These are phyloP conservation scores for Drosophila azteca DNA, from an alignment of 1,140 invertebrate species.

Conservation along the genomic window DNA sequence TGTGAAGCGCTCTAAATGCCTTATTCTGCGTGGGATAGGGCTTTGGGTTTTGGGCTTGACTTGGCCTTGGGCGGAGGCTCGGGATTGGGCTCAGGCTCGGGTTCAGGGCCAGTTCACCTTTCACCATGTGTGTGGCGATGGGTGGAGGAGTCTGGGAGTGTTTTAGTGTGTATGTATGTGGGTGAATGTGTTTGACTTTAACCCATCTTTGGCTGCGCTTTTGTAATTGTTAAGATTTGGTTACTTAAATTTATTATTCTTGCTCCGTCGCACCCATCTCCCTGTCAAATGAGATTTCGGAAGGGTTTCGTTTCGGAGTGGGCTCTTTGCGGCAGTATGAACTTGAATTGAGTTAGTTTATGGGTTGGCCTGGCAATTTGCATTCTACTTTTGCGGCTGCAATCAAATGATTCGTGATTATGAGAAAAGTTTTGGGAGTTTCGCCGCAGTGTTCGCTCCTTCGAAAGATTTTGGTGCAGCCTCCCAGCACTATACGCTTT, in stretches of 20 bases:
- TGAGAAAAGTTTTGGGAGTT: slow-evolving; percentile 52
- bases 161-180: slow-evolving; percentile 25
- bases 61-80: slow-evolving; percentile 1
- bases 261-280: slow-evolving; percentile 20
- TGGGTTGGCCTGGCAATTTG: slow-evolving; percentile 64
- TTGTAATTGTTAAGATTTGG: slow-evolving; percentile 83
- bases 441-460: not conserved
- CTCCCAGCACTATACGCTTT: too few species aligned
- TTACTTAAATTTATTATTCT: slow-evolving; percentile 78
- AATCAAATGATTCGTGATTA: slow-evolving; percentile 73
- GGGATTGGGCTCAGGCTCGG: slow-evolving; percentile 1
- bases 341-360: slow-evolving; percentile 18
- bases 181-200: slow-evolving; percentile 17
- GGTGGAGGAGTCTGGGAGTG: slow-evolving; percentile 1
- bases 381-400: slow-evolving; percentile 37
- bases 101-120: slow-evolving; percentile 11
- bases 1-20: slow-evolving; percentile 76
- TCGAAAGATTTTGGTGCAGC: too few species aligned
- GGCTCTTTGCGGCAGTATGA: too few species aligned
- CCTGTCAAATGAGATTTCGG: not conserved
- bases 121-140: slow-evolving; percentile 13
- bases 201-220: slow-evolving; percentile 43
- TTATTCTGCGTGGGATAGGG: not conserved
- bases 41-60: too few species aligned
- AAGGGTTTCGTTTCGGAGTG: not conserved